Percentiles rank a stretch among this genome's conserved stretches.
These are phyloP conservation scores for Drosophila heteroneura DNA, from an alignment of 2,888 invertebrate species.

Conservation along the genomic window DNA sequence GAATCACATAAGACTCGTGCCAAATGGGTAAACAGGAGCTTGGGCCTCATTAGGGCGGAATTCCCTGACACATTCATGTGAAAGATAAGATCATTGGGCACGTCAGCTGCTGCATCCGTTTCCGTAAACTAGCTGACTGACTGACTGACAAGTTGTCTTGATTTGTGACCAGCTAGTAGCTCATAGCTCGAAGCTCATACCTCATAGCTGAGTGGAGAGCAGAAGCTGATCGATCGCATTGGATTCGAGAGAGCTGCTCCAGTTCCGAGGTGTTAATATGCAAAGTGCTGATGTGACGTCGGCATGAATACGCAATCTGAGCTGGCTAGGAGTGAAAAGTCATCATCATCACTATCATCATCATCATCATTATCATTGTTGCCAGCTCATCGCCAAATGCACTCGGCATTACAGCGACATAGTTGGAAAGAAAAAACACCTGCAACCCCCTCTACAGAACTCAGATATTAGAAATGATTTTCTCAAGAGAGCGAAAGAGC, in stretches of 20 bases:
- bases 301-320: constrained; percentile 47
- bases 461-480: constrained; percentile 21
- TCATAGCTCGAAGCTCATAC: neutral
- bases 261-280: constrained; percentile 70
- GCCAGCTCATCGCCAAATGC: constrained; percentile 57
- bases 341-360: constrained; percentile 9
- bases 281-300: constrained; percentile 62
- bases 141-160: constrained; percentile 10
- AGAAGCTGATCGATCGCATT: neutral
- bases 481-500: constrained; percentile 44
- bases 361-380: constrained; percentile 23
- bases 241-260: constrained; percentile 31
- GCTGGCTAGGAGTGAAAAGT: neutral
- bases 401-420: constrained; percentile 66
- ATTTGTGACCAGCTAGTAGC: neutral
- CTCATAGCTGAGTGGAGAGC: neutral
- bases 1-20: constrained; percentile 51
- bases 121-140: constrained; percentile 50
- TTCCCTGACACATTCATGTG: constrained; percentile 73
- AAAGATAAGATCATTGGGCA: constrained; percentile 63
- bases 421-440: constrained; percentile 20
- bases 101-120: constrained; percentile 67
- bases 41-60: constrained; percentile 54
- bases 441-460: neutral
- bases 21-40: constrained; percentile 55